Evolutionary conservation across 2,888 invertebrate genomes (phyloP).

Genomic region (Bedellia somnulentella): DNA sequence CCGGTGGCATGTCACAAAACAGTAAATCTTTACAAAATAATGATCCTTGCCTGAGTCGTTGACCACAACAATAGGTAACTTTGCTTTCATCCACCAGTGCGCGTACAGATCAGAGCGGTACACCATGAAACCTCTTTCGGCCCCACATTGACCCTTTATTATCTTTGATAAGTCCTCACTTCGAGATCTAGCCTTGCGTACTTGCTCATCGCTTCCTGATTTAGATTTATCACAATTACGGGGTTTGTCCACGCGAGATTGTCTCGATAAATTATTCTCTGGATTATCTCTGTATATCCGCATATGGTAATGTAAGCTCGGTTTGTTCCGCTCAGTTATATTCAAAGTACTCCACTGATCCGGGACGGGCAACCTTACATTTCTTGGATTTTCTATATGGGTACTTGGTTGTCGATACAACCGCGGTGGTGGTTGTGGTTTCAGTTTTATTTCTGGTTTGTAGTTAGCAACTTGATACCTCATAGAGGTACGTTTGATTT

Average conservation of each 20-base stretch:
- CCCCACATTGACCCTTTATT: constrained; percentile 39
- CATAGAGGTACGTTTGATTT: constrained; percentile 54
- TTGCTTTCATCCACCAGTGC: constrained; percentile 92
- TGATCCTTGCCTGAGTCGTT: constrained; percentile 63
- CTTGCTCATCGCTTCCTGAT: constrained; percentile 16
- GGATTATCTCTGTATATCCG: constrained; percentile 44
- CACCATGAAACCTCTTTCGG: constrained; percentile 53
- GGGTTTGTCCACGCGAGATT: constrained; percentile 26
- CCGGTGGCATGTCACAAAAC: constrained; percentile 58
- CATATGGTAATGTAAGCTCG: constrained; percentile 55
- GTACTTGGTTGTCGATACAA: constrained; percentile 47
- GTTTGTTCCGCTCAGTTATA: constrained; percentile 46
- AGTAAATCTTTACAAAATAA: constrained; percentile 59
- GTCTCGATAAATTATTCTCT: constrained; percentile 20
- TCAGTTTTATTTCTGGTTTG: constrained; percentile 39
- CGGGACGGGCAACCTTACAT: constrained; percentile 38
- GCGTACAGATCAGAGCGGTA: constrained; percentile 86
- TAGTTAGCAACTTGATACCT: constrained; percentile 41
- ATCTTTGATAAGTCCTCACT: constrained; percentile 50
- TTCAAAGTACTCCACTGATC: constrained; percentile 54
- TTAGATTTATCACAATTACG: constrained; percentile 30
- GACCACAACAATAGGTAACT: constrained; percentile 69
- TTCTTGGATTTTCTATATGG: constrained; percentile 46
- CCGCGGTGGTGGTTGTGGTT: constrained; percentile 49
- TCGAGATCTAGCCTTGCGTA: constrained; percentile 39